A percentile compares a stretch with the other conserved stretches of the same genome.
Conservation (phyloP, 2,113 vertebrate species). For the Leucopsar rothschildi region DNA sequence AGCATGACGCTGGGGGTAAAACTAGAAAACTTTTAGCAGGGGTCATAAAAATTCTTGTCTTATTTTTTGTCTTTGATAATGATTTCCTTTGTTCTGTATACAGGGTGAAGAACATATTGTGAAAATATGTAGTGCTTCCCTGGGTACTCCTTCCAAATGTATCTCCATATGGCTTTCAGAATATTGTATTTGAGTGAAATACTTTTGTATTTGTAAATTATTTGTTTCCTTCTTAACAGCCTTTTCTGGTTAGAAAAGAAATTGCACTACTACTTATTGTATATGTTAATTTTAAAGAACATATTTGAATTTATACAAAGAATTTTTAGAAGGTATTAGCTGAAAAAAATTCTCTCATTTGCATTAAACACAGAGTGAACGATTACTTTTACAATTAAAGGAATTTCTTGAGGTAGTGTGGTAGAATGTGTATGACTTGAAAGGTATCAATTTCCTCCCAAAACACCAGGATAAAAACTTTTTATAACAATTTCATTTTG, state of each 20-base stretch:
- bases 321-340: background rate
- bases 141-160: background rate
- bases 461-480: background rate
- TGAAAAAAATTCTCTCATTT: background rate
- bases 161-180: background rate
- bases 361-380: background rate
- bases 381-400: background rate
- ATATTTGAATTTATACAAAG: background rate
- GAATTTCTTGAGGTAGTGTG: background rate
- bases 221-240: background rate
- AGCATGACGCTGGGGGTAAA: background rate
- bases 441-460: background rate
- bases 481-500: background rate
- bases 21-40: background rate
- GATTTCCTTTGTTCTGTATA: background rate
- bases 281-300: background rate
- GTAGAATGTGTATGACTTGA: background rate
- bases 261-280: background rate
- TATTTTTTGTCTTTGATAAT: background rate
- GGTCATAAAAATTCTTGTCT: background rate
- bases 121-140: background rate
- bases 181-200: background rate
- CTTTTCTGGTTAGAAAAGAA: background rate
- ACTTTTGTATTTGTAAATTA: background rate
- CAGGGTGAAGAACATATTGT: background rate